A percentile compares a stretch with the other conserved stretches of the same genome.
Evolutionary conservation across 1,140 invertebrate genomes (phyloP).

Genomic region (Chrysopa pallens): DNA sequence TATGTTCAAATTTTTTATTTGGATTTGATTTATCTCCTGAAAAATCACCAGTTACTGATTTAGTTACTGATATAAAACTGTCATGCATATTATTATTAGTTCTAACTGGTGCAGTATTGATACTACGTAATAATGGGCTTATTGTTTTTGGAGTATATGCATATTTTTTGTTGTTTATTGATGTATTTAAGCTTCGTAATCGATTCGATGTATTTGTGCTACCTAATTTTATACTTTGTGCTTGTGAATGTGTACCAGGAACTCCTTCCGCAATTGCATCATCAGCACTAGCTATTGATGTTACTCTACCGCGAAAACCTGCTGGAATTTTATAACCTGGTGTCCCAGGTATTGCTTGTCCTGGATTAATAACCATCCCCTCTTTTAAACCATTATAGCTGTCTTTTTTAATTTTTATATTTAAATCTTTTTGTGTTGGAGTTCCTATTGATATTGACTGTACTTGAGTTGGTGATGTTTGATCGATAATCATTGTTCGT

Average conservation of each 20-base stretch:
- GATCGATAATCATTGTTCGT: constrained; percentile 14
- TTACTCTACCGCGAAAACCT: constrained; percentile 45
- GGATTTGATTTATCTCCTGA: constrained; percentile 28
- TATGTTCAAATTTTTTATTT: constrained; percentile 45
- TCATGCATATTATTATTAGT: constrained; percentile 19
- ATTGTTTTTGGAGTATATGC: constrained; percentile 15
- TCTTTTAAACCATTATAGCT: constrained; percentile 18
- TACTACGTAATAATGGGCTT: constrained; percentile 11
- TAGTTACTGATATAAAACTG: constrained; percentile 51
- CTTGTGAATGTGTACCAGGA: constrained; percentile 34
- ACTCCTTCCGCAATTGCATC: constrained; percentile 28
- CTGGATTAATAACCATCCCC: constrained; percentile 36
- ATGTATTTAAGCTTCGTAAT: constrained; percentile 19
- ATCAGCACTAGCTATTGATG: constrained; percentile 34
- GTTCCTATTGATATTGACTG: constrained; percentile 31
- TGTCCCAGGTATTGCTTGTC: constrained; percentile 36
- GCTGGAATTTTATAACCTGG: constrained; percentile 42
- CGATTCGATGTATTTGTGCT: constrained; percentile 32
- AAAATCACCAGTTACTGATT: constrained; percentile 53
- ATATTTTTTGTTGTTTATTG: constrained; percentile 22
- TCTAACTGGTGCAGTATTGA: constrained; percentile 13
- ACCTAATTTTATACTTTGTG: constrained; percentile 38
- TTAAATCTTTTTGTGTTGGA: constrained; percentile 24
- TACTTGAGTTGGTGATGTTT: constrained; percentile 23
- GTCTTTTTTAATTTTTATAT: constrained; percentile 29